Base-by-base conservation (phyloP, 1,140 invertebrate species). In the Archivesica marissinica region DNA sequence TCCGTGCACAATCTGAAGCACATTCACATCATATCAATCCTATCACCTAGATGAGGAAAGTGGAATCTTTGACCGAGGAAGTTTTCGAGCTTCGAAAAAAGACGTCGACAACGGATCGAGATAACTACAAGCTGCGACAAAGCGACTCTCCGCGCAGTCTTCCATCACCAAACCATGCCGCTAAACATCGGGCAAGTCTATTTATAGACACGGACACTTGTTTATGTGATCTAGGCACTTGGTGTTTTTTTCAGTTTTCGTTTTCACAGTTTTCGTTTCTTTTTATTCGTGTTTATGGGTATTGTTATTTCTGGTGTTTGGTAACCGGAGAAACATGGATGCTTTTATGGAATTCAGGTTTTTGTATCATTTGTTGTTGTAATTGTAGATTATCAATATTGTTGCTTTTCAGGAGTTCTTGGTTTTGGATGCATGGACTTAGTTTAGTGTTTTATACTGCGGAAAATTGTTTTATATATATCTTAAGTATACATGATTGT, bases 21-120 rank as follows among this genome's bases (percentile, higher is more conserved):
- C n/a, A n/a, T n/a, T n/a, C n/a, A n/a, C 59, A 64, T 35, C 2
- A 64, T 17, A 35, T 68, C 13, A 11, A 41, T 44, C 35, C 23
- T 68, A 28, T 44, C 28, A 50, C 20, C 30, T 78, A 85, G 82
- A 85, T 85, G 74, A 85, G 44, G 78, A 85, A 85, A 68, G 82
- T 85, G 25, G 82, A 85, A 59, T 39, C 33, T 35, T 70, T 85
- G 59, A 85, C 82, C 9, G 72, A 85, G 28, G 82, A 85, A 70
- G 20, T 76, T 13, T 77, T 77, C 54, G 74, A 85, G 47, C 39
- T 85, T n/a, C 56, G 82, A 20, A 77, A 68, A 33, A 85, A 77
- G 61, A 56, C 76, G 35, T 77, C 82, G 17, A 52, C 44, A 13
- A 38, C 52, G 25, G 82, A 85, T n/a, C 56, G 50, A 23, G 82